Percentiles rank a stretch among this genome's conserved stretches.
phyloP scores from a whole-genome alignment of 2,888 invertebrate genomes.

The Agrypnus murinus region DNA sequence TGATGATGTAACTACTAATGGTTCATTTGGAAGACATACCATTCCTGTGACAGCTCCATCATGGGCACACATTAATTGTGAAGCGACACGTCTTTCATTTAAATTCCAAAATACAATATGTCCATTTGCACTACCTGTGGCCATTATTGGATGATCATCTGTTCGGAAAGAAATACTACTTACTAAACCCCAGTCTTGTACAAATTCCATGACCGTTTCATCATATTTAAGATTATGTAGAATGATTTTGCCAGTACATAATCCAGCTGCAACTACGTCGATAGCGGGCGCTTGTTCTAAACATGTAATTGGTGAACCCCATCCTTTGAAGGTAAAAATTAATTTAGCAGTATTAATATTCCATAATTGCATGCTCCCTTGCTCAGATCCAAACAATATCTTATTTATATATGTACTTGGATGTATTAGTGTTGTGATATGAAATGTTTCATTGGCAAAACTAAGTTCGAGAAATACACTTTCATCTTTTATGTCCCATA shows the following conservation, averaged over 20 bases:
- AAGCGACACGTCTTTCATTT: slow-evolving; percentile 84
- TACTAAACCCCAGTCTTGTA: slow-evolving; percentile 94
- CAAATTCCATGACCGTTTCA: slow-evolving; percentile 86
- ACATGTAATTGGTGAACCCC: slow-evolving; percentile 81
- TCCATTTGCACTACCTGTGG: slow-evolving; percentile 86
- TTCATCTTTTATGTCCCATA: slow-evolving; percentile 90
- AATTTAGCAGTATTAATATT: slow-evolving; percentile 87
- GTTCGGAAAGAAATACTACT: slow-evolving; percentile 89
- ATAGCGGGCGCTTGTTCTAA: slow-evolving; percentile 93
- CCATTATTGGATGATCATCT: slow-evolving; percentile 90
- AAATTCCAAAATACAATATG: slow-evolving; percentile 96
- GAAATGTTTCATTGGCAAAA: slow-evolving; percentile 81
- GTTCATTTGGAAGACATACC: slow-evolving; percentile 90
- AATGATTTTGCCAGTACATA: slow-evolving; percentile 86
- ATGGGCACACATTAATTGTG: slow-evolving; percentile 89
- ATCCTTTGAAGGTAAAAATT: slow-evolving; percentile 85
- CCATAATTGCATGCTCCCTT: slow-evolving; percentile 91
- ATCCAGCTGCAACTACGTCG: slow-evolving; percentile 93
- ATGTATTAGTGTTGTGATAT: slow-evolving; percentile 89
- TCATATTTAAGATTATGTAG: slow-evolving; percentile 92
- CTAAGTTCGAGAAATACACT: slow-evolving; percentile 80
- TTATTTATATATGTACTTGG: slow-evolving; percentile 97
- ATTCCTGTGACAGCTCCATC: slow-evolving; percentile 84
- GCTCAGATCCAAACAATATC: slow-evolving; percentile 88
- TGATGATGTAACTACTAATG: slow-evolving; percentile 91